These are phyloP conservation scores for Microcebus tavaratra DNA, from an alignment of 2,113 vertebrate species.

Conservation along the genomic window DNA sequence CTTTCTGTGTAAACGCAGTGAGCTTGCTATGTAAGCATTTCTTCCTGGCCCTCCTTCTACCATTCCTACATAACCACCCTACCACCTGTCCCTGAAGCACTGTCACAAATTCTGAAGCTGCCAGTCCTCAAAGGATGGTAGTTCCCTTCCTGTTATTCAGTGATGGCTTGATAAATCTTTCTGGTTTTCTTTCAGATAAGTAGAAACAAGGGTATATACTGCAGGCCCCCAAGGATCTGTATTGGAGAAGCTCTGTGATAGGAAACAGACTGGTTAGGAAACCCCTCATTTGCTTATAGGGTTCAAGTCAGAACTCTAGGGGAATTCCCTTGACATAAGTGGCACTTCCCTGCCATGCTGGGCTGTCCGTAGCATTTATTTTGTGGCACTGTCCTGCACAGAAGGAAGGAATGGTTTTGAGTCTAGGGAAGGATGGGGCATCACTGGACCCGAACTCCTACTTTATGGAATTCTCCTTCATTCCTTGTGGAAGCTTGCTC, in stretches of 20 bases:
- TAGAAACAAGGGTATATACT: not conserved
- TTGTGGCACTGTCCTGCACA: not conserved
- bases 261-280: not conserved
- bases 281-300: no score
- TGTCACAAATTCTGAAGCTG: not conserved
- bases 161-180: not conserved
- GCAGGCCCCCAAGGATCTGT: not conserved
- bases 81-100: not conserved
- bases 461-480: not conserved
- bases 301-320: not conserved
- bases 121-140: no score
- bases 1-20: not conserved
- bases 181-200: not conserved
- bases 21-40: not conserved
- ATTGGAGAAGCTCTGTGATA: not conserved
- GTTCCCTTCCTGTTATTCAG: not conserved
- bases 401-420: not conserved
- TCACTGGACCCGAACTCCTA: not conserved
- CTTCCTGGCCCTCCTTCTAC: not conserved
- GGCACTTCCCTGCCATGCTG: not conserved
- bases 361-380: not conserved
- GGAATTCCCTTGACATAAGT: rapidly evolving
- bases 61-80: not conserved
- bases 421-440: not conserved
- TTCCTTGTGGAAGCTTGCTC: not conserved